phyloP scores from a whole-genome alignment of 1,140 invertebrate genomes.

The Doryteuthis pealeii region DNA sequence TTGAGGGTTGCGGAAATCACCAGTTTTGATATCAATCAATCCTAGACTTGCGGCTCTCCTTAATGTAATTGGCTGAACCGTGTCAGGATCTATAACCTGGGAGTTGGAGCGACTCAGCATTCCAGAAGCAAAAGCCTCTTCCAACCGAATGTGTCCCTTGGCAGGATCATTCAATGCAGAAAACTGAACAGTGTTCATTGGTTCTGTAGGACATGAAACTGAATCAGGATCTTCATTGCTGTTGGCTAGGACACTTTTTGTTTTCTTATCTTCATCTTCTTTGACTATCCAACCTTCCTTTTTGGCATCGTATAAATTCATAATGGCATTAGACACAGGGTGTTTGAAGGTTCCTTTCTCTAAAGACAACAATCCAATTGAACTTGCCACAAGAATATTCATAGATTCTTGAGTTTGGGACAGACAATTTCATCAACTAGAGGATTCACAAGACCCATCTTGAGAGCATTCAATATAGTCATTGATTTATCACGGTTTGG shows the following conservation, averaged over 20 bases:
- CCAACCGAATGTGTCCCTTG: slow-evolving; percentile 39
- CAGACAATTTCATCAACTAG: slow-evolving; percentile 37
- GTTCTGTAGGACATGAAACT: not conserved
- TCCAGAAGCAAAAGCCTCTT: slow-evolving; percentile 50
- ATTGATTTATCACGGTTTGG: slow-evolving; percentile 63
- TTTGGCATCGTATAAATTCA: slow-evolving; percentile 1
- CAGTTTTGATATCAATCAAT: slow-evolving; percentile 72
- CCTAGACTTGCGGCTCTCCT: slow-evolving; percentile 49
- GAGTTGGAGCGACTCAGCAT: slow-evolving; percentile 49
- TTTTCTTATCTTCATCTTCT: not conserved
- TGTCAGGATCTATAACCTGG: slow-evolving; percentile 53
- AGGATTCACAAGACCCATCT: slow-evolving; percentile 61
- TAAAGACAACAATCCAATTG: slow-evolving; percentile 2
- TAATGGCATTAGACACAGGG: slow-evolving; percentile 1
- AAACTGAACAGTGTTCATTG: not conserved
- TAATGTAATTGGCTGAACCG: slow-evolving; percentile 48
- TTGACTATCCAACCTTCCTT: slow-evolving; percentile 1
- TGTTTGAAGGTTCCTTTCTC: slow-evolving; percentile 8
- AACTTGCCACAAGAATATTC: slow-evolving; percentile 3
- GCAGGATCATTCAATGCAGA: slow-evolving; percentile 28
- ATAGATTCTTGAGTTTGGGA: slow-evolving; percentile 16
- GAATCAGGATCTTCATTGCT: not conserved
- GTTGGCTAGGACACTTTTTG: not conserved
- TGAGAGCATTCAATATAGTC: slow-evolving; percentile 67
- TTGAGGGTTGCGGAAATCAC: slow-evolving; percentile 78